Base-by-base conservation (phyloP, 2,888 invertebrate genomes). In the Andrena trimmerana region DNA sequence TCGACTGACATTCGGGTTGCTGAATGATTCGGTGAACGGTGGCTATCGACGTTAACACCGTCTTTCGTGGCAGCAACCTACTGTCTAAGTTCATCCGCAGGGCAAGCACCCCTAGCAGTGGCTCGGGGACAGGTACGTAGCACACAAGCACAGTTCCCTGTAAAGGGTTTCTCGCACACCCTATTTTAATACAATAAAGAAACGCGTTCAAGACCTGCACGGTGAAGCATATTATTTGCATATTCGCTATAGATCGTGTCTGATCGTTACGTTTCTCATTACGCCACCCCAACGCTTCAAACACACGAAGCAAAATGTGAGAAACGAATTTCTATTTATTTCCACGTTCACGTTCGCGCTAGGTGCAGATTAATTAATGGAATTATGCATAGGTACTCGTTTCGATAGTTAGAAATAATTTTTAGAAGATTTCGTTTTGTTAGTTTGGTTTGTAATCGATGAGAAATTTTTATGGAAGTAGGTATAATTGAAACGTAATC, bases 21-120 rank as follows among this genome's bases (percentile, higher is more conserved):
- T 70, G 78, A 66, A 67, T 76, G 52, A 67, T 78, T 62, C 70
- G 36, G 36, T 8, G 63, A 59, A 52, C 76, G 50, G 68, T 33
- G 42, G 66, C 79, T 87, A 78, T 81, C 81, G 84, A 71, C 84
- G 88, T 83, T 87, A 89, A 87, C 89, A 82, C 81, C 77, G 84
- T 81, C 80, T 77, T 83, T 84, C 88, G 72, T 67, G 66, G 76
- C 79, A 69, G 83, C 86, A 88, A 78, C 78, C 83, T 81, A 87
- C 89, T 88, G 86, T 84, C 90, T 90, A 89, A 88, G 88, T 86
- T 91, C 87, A 91, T 90, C 90, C 86, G 84, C 88, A 90, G 92
- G 92, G 92, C 93, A 92, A 90, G 89, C 91, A 93, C 92, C 93
- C 92, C 90, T 90, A 89, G 88, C 87, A 87, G 88, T 88, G 89